Percentiles rank a stretch among this genome's conserved stretches.
Evolutionary conservation across 2,113 vertebrate species (phyloP).

Genomic region (Panthera tigris): DNA sequence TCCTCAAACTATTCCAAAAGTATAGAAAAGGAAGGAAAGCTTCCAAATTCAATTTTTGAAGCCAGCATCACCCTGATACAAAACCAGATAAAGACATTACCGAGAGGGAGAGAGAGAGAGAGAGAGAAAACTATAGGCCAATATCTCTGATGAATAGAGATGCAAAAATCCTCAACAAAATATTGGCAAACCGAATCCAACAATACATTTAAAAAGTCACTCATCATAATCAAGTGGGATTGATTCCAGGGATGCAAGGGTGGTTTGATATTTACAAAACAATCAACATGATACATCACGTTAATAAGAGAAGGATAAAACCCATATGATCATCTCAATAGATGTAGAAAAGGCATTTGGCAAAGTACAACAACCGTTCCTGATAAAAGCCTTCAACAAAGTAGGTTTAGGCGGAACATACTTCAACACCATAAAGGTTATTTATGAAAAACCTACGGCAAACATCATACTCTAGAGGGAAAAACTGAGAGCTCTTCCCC

Average conservation of each 20-base stretch:
- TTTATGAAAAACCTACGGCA: not conserved
- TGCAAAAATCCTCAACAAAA: not conserved
- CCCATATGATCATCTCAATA: not conserved
- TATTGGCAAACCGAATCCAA: not conserved
- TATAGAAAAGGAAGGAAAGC: not conserved
- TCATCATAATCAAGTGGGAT: not conserved
- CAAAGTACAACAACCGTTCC: not conserved
- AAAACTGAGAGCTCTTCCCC: not conserved
- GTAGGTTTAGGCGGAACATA: not conserved
- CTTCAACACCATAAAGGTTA: not conserved
- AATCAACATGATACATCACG: not conserved
- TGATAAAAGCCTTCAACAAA: not conserved
- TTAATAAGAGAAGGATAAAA: not conserved
- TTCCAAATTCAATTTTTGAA: not conserved
- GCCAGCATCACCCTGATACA: not conserved
- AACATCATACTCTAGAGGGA: not conserved
- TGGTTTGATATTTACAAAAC: not conserved
- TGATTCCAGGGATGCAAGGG: not conserved
- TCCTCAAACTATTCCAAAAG: not conserved
- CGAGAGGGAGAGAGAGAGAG: not conserved
- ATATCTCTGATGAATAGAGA: not conserved
- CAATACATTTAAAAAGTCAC: not conserved
- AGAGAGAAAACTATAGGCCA: not conserved
- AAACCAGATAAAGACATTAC: not conserved
- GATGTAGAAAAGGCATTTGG: not conserved